Percentiles rank a stretch among this genome's conserved stretches.
These are phyloP conservation scores for Drosophila kurseongensis DNA, from an alignment of 1,140 invertebrate species.

Conservation along the genomic window DNA sequence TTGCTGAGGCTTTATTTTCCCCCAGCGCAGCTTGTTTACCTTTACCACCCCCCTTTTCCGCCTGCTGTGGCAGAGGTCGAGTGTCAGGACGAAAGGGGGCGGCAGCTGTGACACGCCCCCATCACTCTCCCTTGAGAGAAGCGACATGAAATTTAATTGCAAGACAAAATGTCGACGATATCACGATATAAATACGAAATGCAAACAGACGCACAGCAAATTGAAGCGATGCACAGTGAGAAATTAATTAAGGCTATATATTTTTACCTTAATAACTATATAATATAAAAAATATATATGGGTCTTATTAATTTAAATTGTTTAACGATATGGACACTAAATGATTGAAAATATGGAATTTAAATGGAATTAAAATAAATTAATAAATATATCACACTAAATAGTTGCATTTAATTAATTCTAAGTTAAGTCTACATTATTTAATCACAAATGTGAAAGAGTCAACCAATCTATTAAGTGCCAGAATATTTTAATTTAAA, in stretches of 20 bases:
- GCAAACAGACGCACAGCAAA: slow-evolving; percentile 36
- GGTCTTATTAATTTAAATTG: no score
- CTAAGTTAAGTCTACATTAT: no score
- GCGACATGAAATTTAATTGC: slow-evolving; percentile 73
- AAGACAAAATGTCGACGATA: slow-evolving; percentile 71
- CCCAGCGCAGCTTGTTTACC: background rate
- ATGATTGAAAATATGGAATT: no score
- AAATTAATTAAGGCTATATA: background rate
- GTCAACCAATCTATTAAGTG: no score
- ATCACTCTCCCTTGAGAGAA: slow-evolving; percentile 3
- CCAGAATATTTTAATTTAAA: no score
- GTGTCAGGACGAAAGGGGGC: background rate
- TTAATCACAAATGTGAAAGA: no score
- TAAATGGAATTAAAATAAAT: no score
- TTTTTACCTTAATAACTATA: no score
- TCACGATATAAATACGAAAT: slow-evolving; percentile 68
- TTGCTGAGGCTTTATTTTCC: slow-evolving; percentile 37
- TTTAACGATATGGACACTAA: no score
- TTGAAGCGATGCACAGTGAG: background rate
- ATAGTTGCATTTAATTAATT: no score
- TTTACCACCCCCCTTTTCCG: background rate
- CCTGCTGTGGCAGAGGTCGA: slow-evolving; percentile 2
- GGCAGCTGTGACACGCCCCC: slow-evolving; percentile 4
- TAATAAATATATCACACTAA: no score
- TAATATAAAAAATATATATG: no score